Evolutionary conservation across 2,113 vertebrate genomes (phyloP).

Genomic region (Ailurus styani): DNA sequence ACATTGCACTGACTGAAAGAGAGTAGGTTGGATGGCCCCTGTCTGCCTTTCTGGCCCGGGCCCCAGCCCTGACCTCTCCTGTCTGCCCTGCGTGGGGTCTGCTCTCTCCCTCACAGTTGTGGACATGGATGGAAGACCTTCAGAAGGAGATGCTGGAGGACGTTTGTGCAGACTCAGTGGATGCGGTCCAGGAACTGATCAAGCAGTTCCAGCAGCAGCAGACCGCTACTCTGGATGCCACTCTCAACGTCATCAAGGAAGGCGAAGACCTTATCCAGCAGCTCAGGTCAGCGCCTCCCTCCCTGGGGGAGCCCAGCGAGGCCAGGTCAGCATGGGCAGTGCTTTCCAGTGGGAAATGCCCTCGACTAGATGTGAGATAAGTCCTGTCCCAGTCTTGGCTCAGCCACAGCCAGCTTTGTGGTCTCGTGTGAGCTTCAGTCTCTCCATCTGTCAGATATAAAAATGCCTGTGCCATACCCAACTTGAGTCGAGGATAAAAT

Average conservation of each 20-base stretch:
- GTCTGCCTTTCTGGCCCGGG: not conserved
- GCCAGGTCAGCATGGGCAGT: slow-evolving; percentile 73
- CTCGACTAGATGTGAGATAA: slow-evolving; percentile 66
- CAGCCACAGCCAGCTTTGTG: slow-evolving; percentile 6
- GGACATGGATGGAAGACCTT: slow-evolving; percentile 99
- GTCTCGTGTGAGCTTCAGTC: slow-evolving; percentile 55
- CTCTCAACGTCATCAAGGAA: slow-evolving; percentile 98
- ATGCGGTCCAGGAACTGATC: slow-evolving; percentile 96
- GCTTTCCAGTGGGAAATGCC: slow-evolving; percentile 60
- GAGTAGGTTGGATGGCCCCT: not conserved
- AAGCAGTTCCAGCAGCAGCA: slow-evolving; percentile 99
- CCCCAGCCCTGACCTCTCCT: not conserved
- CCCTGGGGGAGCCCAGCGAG: slow-evolving; percentile 73
- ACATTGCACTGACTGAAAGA: not conserved
- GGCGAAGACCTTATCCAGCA: slow-evolving; percentile 98
- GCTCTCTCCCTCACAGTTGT: slow-evolving; percentile 86
- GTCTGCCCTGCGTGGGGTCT: slow-evolving; percentile 69
- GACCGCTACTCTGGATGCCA: slow-evolving; percentile 95
- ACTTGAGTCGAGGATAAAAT: not conserved
- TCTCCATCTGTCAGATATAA: slow-evolving; percentile 32
- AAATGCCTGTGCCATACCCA: slow-evolving; percentile 7
- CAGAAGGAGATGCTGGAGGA: slow-evolving; percentile 98
- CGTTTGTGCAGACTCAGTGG: slow-evolving; percentile 95
- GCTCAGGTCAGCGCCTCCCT: slow-evolving; percentile 89
- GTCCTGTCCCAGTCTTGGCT: slow-evolving; percentile 57